phyloP scores from a whole-genome alignment of 2,797 vertebrate genomes.

The Pogonophryne albipinna region DNA sequence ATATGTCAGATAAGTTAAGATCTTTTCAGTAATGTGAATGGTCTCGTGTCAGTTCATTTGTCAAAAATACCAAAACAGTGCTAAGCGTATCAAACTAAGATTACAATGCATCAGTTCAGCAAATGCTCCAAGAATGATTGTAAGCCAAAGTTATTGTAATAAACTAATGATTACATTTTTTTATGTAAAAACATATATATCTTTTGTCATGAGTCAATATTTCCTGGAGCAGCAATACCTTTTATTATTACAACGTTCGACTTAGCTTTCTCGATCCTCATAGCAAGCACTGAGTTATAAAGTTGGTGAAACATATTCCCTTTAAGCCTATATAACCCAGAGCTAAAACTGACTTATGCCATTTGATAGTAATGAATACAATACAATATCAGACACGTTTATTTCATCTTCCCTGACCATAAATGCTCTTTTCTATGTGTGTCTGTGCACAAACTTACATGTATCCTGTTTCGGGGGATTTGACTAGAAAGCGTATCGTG shows the following conservation, averaged over 20 bases:
- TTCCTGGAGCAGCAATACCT: no score
- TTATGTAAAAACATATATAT: background rate
- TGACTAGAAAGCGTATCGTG: conserved; percentile 56
- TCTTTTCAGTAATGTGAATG: background rate
- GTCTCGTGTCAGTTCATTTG: background rate
- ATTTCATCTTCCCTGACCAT: background rate
- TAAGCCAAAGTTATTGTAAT: background rate
- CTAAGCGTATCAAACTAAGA: background rate
- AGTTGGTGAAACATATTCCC: no score
- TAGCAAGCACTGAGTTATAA: no score
- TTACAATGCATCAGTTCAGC: background rate
- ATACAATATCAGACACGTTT: background rate
- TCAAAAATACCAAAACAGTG: background rate
- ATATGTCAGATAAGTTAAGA: background rate
- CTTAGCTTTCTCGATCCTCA: no score
- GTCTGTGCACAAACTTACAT: background rate
- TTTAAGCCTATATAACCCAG: background rate
- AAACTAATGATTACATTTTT: background rate
- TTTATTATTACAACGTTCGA: no score
- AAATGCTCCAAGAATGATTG: background rate
- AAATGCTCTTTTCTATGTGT: background rate
- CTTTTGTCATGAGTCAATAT: background rate
- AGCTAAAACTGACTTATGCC: background rate
- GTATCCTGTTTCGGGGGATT: conserved; percentile 17
- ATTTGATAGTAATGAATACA: background rate